These are phyloP conservation scores for Petrophora chlorosata DNA, from an alignment of 2,888 invertebrate species.

Conservation along the genomic window DNA sequence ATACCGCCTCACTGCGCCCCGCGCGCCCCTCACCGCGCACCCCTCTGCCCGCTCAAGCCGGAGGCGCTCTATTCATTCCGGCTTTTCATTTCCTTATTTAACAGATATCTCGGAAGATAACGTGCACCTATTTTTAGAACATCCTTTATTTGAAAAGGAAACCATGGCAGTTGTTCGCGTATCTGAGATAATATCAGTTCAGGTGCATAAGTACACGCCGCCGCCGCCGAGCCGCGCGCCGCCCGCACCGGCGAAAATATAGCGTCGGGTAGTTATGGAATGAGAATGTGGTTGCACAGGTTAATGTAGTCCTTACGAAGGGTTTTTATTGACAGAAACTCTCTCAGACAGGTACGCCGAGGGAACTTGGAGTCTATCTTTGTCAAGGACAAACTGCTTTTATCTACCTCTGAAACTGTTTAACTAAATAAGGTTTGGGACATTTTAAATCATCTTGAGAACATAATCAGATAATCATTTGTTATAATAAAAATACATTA, in stretches of 20 bases:
- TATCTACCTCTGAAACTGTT: too few relatives aligned
- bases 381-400: too few relatives aligned
- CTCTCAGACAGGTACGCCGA: too few relatives aligned
- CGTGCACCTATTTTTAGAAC: slow-evolving; percentile 7
- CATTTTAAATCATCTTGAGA: too few relatives aligned
- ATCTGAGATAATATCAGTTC: not conserved
- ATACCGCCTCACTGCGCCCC: slow-evolving; percentile 3
- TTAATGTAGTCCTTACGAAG: not conserved
- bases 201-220: too few relatives aligned
- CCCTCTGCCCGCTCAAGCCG: slow-evolving; percentile 12
- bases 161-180: not conserved
- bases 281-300: not conserved
- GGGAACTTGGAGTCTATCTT: too few relatives aligned
- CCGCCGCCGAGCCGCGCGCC: too few relatives aligned
- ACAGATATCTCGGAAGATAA: slow-evolving; percentile 27
- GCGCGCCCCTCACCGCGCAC: not conserved
- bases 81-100: slow-evolving; percentile 33
- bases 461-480: too few relatives aligned
- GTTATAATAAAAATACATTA: too few relatives aligned
- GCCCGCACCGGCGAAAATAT: too few relatives aligned
- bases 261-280: not conserved
- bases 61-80: slow-evolving; percentile 28
- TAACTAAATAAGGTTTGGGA: too few relatives aligned
- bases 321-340: too few relatives aligned
- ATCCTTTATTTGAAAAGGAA: slow-evolving; percentile 1